A percentile compares a stretch with the other conserved stretches of the same genome.
These are phyloP conservation scores for Aphyosemion australe DNA, from an alignment of 2,113 vertebrate species.

Conservation along the genomic window DNA sequence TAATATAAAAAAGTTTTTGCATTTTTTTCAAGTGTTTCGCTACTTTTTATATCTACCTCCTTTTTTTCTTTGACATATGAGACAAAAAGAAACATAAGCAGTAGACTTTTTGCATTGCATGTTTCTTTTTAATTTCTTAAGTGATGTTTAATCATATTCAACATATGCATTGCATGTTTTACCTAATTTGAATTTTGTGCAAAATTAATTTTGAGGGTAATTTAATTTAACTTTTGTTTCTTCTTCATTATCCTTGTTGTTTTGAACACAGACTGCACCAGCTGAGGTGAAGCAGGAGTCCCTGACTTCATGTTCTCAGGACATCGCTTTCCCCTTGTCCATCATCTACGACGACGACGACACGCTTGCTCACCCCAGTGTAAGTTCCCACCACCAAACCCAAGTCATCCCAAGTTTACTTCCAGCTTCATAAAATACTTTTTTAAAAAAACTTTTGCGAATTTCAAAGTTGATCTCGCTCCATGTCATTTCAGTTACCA, in stretches of 20 bases:
- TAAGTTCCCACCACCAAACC: constrained; percentile 73
- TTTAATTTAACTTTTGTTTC: background rate
- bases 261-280: constrained; percentile 59
- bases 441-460: constrained; percentile 3
- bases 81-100: no score
- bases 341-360: constrained; percentile 93
- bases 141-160: background rate
- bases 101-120: no score
- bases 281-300: constrained; percentile 59
- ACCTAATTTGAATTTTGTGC: background rate
- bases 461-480: background rate
- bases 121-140: background rate
- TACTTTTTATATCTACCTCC: no score
- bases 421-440: background rate
- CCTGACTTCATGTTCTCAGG: constrained; percentile 57
- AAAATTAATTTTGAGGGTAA: no score
- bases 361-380: constrained; percentile 90
- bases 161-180: background rate
- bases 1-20: no score
- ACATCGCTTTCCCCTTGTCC: constrained; percentile 82
- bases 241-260: constrained; percentile 1
- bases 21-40: no score
- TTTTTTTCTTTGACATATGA: no score
- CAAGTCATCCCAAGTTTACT: background rate
- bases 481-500: constrained; percentile 14